A percentile compares a stretch with the other conserved stretches of the same genome.
phyloP scores from a whole-genome alignment of 2,888 invertebrate genomes.

The Lampropteryx suffumata region DNA sequence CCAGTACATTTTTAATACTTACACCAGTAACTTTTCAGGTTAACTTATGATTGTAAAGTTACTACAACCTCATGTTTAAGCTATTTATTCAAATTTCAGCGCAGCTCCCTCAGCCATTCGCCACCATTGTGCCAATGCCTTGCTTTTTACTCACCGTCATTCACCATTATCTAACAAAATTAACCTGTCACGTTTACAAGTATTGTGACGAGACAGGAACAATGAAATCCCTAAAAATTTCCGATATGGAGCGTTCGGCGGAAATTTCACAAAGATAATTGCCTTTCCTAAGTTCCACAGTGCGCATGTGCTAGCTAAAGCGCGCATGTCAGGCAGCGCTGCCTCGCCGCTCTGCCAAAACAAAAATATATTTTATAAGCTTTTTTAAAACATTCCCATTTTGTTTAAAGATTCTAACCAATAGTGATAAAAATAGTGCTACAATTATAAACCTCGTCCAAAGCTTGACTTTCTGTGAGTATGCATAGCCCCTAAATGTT shows the following conservation, averaged over 20 bases:
- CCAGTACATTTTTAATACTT: too few species aligned
- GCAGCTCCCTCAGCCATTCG: too few species aligned
- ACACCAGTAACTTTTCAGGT: too few species aligned
- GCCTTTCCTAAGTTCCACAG: conserved; percentile 39
- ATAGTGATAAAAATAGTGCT: conserved; percentile 29
- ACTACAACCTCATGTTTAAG: too few species aligned
- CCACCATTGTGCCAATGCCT: too few species aligned
- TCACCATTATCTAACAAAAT: background rate
- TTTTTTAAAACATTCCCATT: conserved; percentile 8
- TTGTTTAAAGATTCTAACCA: conserved; percentile 5
- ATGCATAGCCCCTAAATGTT: background rate
- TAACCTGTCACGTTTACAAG: conserved; percentile 2
- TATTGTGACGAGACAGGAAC: conserved; percentile 33
- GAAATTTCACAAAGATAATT: conserved; percentile 73
- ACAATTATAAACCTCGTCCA: conserved; percentile 1
- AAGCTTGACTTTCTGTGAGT: conserved; percentile 35
- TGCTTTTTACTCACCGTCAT: background rate
- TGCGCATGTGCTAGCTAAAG: conserved; percentile 57
- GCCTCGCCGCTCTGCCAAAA: conserved; percentile 54
- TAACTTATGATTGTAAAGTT: too few species aligned
- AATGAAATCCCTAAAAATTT: conserved; percentile 65
- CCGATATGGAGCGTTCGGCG: conserved; percentile 57
- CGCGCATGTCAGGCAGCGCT: conserved; percentile 62
- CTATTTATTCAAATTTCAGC: background rate
- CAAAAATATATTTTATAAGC: conserved; percentile 48